Conservation (phyloP, 2,888 invertebrate genomes). For the Eupithecia exiguata region DNA sequence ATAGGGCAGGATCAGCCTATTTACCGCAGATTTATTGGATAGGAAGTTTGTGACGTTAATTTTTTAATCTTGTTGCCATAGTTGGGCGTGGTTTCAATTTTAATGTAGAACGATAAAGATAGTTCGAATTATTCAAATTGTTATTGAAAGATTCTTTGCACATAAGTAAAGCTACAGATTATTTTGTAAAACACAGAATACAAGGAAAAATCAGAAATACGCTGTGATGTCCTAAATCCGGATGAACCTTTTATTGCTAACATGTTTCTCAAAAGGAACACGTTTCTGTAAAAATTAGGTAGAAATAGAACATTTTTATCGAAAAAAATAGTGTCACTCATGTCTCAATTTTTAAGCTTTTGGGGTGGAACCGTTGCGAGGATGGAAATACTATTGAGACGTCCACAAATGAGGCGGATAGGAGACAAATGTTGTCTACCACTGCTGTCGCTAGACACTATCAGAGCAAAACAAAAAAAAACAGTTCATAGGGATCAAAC, state of each 20-base stretch:
- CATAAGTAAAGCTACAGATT: neutral
- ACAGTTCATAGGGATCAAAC: no score
- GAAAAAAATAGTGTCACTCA: neutral
- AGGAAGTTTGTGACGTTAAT: conserved; percentile 21
- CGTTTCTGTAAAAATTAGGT: neutral
- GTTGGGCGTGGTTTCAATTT: neutral
- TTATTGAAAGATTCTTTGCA: neutral
- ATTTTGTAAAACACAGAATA: neutral
- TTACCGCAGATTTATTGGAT: conserved; percentile 24
- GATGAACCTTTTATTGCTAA: neutral
- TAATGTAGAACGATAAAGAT: neutral
- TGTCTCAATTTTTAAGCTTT: neutral
- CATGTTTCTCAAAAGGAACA: neutral
- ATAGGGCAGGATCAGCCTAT: conserved; percentile 26
- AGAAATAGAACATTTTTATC: neutral
- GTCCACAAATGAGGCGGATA: neutral
- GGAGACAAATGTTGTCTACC: neutral
- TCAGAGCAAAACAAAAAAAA: neutral
- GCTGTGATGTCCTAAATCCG: neutral
- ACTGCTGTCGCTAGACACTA: neutral
- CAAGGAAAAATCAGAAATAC: neutral
- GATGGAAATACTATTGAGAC: neutral
- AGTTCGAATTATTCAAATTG: neutral
- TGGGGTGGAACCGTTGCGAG: neutral
- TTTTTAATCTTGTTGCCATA: conserved; percentile 1